Conservation (phyloP, 2,113 vertebrate genomes). For the Triplophysa tibetana region DNA sequence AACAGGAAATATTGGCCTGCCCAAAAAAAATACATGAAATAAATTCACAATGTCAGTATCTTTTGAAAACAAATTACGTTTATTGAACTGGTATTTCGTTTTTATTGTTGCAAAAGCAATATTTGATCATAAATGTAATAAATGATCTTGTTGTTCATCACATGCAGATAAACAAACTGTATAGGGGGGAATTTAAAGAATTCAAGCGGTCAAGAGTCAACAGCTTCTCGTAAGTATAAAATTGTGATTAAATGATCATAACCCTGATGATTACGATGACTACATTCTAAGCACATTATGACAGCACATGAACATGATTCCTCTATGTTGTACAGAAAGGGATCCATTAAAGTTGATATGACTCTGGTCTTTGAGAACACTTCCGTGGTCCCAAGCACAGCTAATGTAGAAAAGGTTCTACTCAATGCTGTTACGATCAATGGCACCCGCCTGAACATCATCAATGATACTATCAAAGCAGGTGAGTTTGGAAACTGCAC, state of each 20-base stretch:
- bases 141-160: neutral
- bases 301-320: neutral
- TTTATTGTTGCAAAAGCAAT: no score
- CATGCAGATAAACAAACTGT: constrained; percentile 26
- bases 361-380: constrained; percentile 18
- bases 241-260: neutral
- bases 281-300: neutral
- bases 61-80: no score
- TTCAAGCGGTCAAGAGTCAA: constrained; percentile 24
- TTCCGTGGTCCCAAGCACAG: neutral
- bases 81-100: no score
- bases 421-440: no score
- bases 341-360: constrained; percentile 34
- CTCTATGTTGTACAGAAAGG: constrained; percentile 10
- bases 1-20: no score
- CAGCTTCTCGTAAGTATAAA: constrained; percentile 24
- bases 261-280: neutral
- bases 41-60: no score
- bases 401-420: neutral
- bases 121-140: neutral
- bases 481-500: neutral
- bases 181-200: neutral
- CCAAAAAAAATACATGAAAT: no score
- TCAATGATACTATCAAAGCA: neutral
- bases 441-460: neutral